Evolutionary conservation across 2,113 vertebrate genomes (phyloP), one percentile per base, ranked within the genome.

Genomic region (Caracal caracal): DNA sequence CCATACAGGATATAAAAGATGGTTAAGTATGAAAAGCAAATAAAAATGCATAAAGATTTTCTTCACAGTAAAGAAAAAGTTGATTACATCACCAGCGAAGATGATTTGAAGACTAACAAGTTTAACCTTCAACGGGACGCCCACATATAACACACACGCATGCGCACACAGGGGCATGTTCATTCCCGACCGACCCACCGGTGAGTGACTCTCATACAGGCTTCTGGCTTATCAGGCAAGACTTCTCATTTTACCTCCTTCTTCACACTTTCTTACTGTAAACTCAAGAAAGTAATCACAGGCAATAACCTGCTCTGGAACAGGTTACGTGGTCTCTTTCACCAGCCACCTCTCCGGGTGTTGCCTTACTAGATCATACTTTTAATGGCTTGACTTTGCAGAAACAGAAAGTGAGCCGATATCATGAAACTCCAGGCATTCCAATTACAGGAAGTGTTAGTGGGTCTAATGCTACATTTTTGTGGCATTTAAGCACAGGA

Each of bases 181-280:
- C 53, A 61, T 37, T 65, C 68, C 53, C 10, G 35, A 33, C 28
- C 56, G 61, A 51, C 0, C 49, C 13, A 33, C 28, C 10, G 59
- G 63, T 19, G 1, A 88, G 9, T 2, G 19, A 65, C 20, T 75
- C 17, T 75, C 59, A 10, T 11, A n/a, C 12, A 35, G 3, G 8
- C 61, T 53, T 75, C 5, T 19, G 75, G 24, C 75, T 97, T 94
- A 90, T 82, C 66, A 15, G 56, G 43, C 87, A 78, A 81, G 12
- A 13, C 3, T 90, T 95, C 40, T 95, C 53, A 15, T 82, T 87
- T 93, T 61, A 92, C 51, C 92, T 93, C 40, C 33, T 70, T 30
- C 20, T 37, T 59, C n/a, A 28, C 26, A 53, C 56, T 87, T 73
- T 47, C 65, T 66, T 76, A 47, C 24, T 37, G 22, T 63, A 93